Conservation (phyloP, 1,140 invertebrate species). For the Drosophila pseudoobscura region DNA sequence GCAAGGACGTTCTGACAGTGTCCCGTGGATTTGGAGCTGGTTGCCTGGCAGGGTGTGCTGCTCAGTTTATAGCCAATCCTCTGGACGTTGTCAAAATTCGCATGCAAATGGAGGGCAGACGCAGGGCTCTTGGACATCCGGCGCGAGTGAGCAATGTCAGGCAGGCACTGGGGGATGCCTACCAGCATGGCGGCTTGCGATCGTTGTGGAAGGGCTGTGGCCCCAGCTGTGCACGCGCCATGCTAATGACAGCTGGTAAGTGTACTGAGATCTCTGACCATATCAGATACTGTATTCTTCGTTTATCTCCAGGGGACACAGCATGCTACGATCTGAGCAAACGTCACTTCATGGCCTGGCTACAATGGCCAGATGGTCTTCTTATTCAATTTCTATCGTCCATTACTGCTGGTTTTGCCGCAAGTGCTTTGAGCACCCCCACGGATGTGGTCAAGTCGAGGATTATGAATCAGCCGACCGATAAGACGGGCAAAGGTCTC, state of each 20-base stretch:
- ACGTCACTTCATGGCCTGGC: slow-evolving; percentile 6
- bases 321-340: slow-evolving; percentile 43
- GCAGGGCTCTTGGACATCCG: slow-evolving; percentile 28
- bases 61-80: slow-evolving; percentile 23
- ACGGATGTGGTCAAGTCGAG: slow-evolving; percentile 51
- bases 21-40: slow-evolving; percentile 12
- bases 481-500: slow-evolving; percentile 14
- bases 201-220: slow-evolving; percentile 37
- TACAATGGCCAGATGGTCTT: slow-evolving; percentile 15
- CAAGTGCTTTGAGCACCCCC: slow-evolving; percentile 24
- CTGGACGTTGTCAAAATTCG: slow-evolving; percentile 44
- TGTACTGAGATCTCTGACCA: too few species aligned
- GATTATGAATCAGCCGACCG: slow-evolving; percentile 48
- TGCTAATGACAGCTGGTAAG: slow-evolving; percentile 37
- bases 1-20: slow-evolving; percentile 16
- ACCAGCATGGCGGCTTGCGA: slow-evolving; percentile 12
- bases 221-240: slow-evolving; percentile 28
- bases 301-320: slow-evolving; percentile 25
- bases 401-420: slow-evolving; percentile 33
- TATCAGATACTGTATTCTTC: too few species aligned
- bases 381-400: slow-evolving; percentile 34
- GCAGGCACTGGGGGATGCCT: slow-evolving; percentile 22
- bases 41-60: slow-evolving; percentile 3
- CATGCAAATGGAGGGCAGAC: slow-evolving; percentile 52
- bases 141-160: slow-evolving; percentile 23